Conservation (phyloP, 2,888 invertebrate species). For the Druceiella hillmani region DNA sequence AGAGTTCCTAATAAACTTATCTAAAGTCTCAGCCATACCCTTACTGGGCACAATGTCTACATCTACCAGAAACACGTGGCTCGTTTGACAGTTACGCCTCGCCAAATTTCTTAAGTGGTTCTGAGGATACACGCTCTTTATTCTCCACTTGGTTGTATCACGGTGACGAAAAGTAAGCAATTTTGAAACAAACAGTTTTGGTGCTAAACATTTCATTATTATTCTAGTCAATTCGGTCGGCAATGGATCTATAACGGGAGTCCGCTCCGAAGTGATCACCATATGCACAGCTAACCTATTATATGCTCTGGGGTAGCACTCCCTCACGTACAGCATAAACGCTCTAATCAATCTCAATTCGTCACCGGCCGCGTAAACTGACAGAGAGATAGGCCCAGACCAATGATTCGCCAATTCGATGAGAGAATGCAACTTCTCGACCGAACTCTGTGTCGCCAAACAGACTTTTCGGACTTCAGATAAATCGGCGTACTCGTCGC, state of each 20-base stretch:
- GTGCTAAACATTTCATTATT: slow-evolving; percentile 59
- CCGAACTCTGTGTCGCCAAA: slow-evolving; percentile 79
- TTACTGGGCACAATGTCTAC: slow-evolving; percentile 82
- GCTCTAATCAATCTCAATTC: slow-evolving; percentile 68
- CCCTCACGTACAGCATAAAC: slow-evolving; percentile 69
- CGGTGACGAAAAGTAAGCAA: slow-evolving; percentile 55
- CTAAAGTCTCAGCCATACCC: slow-evolving; percentile 64
- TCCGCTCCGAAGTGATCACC: slow-evolving; percentile 59
- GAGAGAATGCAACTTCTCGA: slow-evolving; percentile 74
- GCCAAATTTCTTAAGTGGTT: slow-evolving; percentile 86
- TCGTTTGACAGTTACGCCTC: slow-evolving; percentile 75
- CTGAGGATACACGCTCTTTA: slow-evolving; percentile 78
- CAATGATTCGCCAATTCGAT: slow-evolving; percentile 76
- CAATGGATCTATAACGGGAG: slow-evolving; percentile 58
- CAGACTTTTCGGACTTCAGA: slow-evolving; percentile 59
- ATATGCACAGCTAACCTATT: slow-evolving; percentile 73
- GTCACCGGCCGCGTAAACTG: slow-evolving; percentile 73
- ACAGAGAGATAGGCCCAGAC: slow-evolving; percentile 81
- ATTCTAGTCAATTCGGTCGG: slow-evolving; percentile 43
- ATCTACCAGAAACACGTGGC: slow-evolving; percentile 79
- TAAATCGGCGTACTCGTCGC: slow-evolving; percentile 57
- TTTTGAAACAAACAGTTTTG: slow-evolving; percentile 56
- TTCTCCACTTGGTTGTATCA: slow-evolving; percentile 66
- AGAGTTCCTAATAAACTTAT: slow-evolving; percentile 58
- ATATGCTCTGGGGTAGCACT: slow-evolving; percentile 67